These are phyloP conservation scores for Crenichthys baileyi DNA, from an alignment of 2,797 vertebrate genomes.

Conservation along the genomic window DNA sequence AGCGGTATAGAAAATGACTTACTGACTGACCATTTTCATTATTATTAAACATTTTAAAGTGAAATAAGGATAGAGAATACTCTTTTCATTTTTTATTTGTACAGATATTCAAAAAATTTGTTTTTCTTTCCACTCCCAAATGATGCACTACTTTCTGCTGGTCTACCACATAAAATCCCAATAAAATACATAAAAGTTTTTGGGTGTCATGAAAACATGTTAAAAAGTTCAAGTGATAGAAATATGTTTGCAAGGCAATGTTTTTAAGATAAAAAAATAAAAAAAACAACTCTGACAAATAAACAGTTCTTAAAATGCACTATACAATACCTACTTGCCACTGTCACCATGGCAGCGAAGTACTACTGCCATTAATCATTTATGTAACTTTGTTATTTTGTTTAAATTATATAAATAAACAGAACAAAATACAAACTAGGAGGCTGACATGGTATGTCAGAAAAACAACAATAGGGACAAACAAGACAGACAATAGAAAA, in stretches of 20 bases:
- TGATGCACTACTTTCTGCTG: background rate
- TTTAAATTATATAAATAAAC: background rate
- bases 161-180: background rate
- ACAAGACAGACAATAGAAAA: background rate
- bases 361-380: background rate
- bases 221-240: background rate
- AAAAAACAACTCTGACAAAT: background rate
- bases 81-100: background rate
- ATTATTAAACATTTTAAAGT: background rate
- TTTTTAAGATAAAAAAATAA: background rate
- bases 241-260: background rate
- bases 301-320: background rate
- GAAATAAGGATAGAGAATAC: background rate
- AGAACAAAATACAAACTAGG: background rate
- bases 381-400: background rate
- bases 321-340: background rate
- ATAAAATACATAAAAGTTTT: background rate
- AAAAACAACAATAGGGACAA: background rate
- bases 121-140: background rate
- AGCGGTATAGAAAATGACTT: too few species aligned
- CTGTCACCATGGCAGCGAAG: too few species aligned
- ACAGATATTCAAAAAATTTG: background rate
- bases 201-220: background rate
- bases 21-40: too few species aligned
- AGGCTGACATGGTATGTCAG: background rate